These are phyloP conservation scores for Oreochromis tanganicae DNA, from an alignment of 2,113 vertebrate species.

Conservation along the genomic window DNA sequence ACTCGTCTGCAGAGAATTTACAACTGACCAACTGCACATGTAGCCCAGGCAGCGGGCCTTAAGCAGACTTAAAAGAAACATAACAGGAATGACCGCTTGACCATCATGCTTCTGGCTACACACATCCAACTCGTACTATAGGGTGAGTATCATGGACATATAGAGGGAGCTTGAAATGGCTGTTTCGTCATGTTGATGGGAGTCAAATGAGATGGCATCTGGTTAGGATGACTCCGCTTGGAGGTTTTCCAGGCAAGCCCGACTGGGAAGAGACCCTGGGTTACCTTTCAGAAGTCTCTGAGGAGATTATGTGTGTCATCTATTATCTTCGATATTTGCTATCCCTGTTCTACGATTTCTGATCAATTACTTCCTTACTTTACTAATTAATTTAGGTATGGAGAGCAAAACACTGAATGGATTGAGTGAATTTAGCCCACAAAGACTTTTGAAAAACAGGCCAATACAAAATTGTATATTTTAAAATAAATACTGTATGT, in stretches of 20 bases:
- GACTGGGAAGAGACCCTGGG: background rate
- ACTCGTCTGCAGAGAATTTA: background rate
- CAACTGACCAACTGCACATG: background rate
- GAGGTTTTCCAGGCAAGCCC: background rate
- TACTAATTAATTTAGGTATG: rapidly evolving
- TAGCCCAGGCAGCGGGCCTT: background rate
- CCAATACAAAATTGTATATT: background rate
- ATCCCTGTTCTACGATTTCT: background rate
- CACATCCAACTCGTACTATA: background rate
- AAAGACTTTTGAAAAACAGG: background rate
- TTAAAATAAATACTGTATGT: background rate
- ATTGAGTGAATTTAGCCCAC: background rate
- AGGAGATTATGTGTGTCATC: background rate
- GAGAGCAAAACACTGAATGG: background rate
- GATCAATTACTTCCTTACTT: background rate
- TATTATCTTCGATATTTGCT: background rate
- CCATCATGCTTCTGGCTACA: background rate
- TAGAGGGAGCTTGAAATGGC: background rate
- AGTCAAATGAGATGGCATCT: background rate
- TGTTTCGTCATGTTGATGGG: background rate
- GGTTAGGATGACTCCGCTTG: background rate
- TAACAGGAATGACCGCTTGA: background rate
- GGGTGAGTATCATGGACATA: background rate
- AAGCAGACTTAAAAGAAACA: background rate
- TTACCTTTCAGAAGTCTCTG: background rate